Evolutionary conservation across 2,888 invertebrate genomes (phyloP).

Genomic region (Mythimna vitellina): DNA sequence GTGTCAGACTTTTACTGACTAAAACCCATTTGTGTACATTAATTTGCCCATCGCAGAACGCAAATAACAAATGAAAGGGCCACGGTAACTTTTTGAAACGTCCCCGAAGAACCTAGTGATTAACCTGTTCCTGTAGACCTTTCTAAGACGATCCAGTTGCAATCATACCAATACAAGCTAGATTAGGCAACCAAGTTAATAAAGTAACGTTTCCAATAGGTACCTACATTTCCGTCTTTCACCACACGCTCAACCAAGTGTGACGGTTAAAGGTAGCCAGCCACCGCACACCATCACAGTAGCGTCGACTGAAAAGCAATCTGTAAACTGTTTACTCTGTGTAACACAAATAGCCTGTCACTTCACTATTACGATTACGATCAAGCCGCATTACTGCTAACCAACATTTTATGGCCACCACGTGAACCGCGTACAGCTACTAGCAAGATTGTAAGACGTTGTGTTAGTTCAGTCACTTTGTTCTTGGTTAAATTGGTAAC

Average conservation of each 20-base stretch:
- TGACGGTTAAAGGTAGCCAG: neutral
- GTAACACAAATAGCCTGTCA: constrained; percentile 40
- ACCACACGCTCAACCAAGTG: neutral
- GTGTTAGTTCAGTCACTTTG: neutral
- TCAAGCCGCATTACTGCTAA: neutral
- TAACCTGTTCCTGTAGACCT: too few relatives aligned
- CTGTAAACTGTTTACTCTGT: constrained; percentile 26
- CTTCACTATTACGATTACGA: constrained; percentile 20
- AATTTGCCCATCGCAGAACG: too few relatives aligned
- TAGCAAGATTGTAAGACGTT: neutral
- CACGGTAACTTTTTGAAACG: too few relatives aligned
- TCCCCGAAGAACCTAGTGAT: too few relatives aligned
- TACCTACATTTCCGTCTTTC: neutral
- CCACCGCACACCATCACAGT: neutral
- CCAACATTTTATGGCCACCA: constrained; percentile 17
- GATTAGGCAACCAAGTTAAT: neutral
- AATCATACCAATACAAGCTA: neutral
- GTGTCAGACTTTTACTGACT: too few relatives aligned
- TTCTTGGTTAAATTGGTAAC: constrained; percentile 12
- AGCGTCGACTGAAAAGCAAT: constrained; percentile 13
- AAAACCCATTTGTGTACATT: too few relatives aligned
- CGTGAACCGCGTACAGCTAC: neutral
- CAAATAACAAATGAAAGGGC: too few relatives aligned
- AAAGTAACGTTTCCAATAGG: too few relatives aligned
- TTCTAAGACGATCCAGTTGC: too few relatives aligned